Base-by-base conservation (phyloP, 92 coral and sea anemone genomes). In the Porites divaricata region DNA sequence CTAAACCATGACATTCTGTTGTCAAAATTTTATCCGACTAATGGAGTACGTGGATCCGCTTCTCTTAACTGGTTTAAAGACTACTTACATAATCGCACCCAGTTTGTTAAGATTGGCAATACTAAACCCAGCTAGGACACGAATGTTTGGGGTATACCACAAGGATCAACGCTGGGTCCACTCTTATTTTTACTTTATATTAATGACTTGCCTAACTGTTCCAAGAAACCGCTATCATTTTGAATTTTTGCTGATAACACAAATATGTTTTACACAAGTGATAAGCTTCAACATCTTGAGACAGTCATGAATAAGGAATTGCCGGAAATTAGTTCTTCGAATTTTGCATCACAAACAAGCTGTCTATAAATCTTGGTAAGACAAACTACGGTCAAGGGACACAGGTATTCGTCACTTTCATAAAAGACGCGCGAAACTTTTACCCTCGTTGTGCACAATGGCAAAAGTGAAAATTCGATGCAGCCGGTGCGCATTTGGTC, bases 191-290 rank as follows among this genome's bases (percentile, higher is more conserved):
- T 28, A 28, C 41, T 88, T 25, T 89, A 85, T 68, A 68, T 89
- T 8, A 89, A 85, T 74, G 93, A 89, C 86, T 67, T 28, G 41
- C 41, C 41, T 2, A 87, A 83, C 72, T 73, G 66, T 16, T 50
- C 64, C 0, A 74, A 52, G 7, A 74, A 69, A 24, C 74, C n/a
- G n/a, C n/a, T 69, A 9, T 74, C 78, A 2, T 86, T 86, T 61
- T 45, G 85, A 26, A 68, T 89, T 25, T 89, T 89, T 85, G 92
- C 89, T 1, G 89, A 89, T 78, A 87, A 89, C 64, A 85, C 82
- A 13, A 76, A 84, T 62, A 57, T 87, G 1, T 83, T 88, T 24
- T 87, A 72, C 61, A 66, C 90, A 7, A 7, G 56, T 20, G 75
- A 85, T 50, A 75, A 75, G 11, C 8, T 35, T 9, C 54, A 72